Percentiles rank a stretch among this genome's conserved stretches.
phyloP scores from a whole-genome alignment of 2,888 invertebrate species.

The Sepioteuthis lessoniana region DNA sequence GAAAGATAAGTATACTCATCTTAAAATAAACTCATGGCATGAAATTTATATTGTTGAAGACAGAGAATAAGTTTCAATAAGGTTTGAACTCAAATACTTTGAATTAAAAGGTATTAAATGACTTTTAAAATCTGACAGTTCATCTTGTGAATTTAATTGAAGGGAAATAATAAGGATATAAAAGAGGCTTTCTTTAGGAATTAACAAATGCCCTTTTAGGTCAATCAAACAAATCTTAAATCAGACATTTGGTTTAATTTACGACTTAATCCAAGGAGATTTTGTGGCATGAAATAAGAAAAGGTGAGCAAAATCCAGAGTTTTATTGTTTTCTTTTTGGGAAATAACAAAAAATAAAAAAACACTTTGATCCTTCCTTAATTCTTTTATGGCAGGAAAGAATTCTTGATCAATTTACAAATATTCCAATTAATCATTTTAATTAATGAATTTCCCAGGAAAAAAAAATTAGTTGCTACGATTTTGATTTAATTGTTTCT shows the following conservation, averaged over 20 bases:
- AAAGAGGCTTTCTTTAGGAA: neutral
- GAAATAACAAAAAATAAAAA: neutral
- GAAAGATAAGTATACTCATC: no score
- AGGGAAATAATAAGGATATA: neutral
- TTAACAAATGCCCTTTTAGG: neutral
- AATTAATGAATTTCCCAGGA: neutral
- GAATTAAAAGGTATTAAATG: neutral
- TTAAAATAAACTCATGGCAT: no score
- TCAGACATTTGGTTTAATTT: neutral
- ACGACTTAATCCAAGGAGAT: neutral
- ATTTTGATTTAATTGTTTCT: neutral
- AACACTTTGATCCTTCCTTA: neutral
- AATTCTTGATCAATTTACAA: neutral
- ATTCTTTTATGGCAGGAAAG: neutral
- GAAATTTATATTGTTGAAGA: no score
- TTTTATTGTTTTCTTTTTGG: neutral
- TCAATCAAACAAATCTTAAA: neutral
- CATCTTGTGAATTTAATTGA: neutral
- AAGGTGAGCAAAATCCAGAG: neutral
- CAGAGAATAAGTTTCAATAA: neutral
- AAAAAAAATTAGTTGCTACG: neutral
- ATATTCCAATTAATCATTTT: slow-evolving; percentile 9
- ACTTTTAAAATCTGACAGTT: neutral
- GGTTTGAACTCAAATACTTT: neutral
- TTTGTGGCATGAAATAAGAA: neutral